Conservation (phyloP, 2,797 vertebrate species). For the Atherinosoma microstoma region DNA sequence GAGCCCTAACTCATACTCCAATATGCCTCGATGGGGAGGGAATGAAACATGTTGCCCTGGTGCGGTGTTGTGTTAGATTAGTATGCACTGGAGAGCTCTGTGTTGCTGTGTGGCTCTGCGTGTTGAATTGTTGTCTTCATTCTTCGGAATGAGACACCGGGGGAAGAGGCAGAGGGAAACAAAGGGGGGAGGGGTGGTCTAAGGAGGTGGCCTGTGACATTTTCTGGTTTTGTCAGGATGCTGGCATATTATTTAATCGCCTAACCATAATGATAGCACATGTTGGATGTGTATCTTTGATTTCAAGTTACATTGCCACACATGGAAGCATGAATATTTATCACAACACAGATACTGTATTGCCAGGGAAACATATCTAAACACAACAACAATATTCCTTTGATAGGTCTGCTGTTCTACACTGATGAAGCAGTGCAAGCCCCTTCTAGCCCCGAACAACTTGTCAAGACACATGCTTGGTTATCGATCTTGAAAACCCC, state of each 20-base stretch:
- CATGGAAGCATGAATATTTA: constrained; percentile 66
- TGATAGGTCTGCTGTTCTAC: constrained; percentile 24
- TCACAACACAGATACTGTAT: constrained; percentile 21
- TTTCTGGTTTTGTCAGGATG: constrained; percentile 74
- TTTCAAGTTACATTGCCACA: constrained; percentile 46
- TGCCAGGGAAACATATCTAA: constrained; percentile 26
- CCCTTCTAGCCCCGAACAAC: constrained; percentile 36
- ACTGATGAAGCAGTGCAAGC: constrained; percentile 14
- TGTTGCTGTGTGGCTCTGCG: constrained; percentile 50
- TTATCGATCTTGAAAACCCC: constrained; percentile 73
- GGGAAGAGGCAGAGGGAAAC: constrained; percentile 11
- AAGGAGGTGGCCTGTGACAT: constrained; percentile 53
- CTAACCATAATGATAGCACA: constrained; percentile 54
- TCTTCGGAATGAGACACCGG: constrained; percentile 47
- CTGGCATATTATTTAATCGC: constrained; percentile 56
- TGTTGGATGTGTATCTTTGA: constrained; percentile 47
- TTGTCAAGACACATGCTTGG: constrained; percentile 55
- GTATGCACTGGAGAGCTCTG: constrained; percentile 58
- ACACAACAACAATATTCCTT: constrained; percentile 25
- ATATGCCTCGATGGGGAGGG: constrained; percentile 55
- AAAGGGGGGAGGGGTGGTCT: constrained; percentile 12
- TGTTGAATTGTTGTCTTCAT: constrained; percentile 61
- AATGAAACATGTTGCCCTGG: constrained; percentile 52
- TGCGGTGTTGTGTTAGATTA: constrained; percentile 70
- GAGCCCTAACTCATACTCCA: constrained; percentile 63